A percentile compares a stretch with the other conserved stretches of the same genome.
Evolutionary conservation across 2,797 vertebrate species (phyloP).

Genomic region (Falco peregrinus): DNA sequence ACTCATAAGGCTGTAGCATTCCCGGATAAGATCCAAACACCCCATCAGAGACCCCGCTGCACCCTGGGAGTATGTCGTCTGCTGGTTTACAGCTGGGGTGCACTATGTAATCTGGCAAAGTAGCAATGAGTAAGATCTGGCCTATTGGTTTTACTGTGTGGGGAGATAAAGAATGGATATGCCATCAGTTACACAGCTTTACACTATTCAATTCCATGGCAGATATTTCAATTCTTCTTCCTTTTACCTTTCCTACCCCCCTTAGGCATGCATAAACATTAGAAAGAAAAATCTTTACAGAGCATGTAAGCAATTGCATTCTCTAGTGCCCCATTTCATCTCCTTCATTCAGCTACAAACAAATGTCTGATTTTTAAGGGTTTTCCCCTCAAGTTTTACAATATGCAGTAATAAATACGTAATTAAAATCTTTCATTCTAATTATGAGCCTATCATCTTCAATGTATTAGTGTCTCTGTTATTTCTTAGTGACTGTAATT

Average conservation of each 20-base stretch:
- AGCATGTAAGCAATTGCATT: background rate
- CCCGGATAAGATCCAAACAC: no score
- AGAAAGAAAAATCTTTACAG: background rate
- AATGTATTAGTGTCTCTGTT: background rate
- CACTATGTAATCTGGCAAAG: background rate
- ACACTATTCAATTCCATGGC: background rate
- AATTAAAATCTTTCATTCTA: slow-evolving; percentile 19
- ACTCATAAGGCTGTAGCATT: fast-evolving
- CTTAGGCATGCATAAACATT: background rate
- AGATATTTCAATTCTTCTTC: background rate
- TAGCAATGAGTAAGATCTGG: background rate
- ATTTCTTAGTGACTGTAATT: background rate
- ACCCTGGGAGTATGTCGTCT: background rate
- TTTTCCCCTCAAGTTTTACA: background rate
- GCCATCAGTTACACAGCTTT: background rate
- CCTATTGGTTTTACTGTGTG: background rate
- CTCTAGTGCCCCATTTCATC: background rate
- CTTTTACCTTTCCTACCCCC: background rate
- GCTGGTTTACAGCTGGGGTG: background rate
- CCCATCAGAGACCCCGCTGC: background rate
- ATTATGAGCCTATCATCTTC: background rate
- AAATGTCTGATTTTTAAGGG: background rate
- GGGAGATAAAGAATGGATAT: background rate
- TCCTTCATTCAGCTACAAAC: background rate
- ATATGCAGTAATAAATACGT: background rate